Evolutionary conservation across 2,888 invertebrate genomes (phyloP), one percentile per base, ranked within the genome.

Genomic region (Brachyptera putata): DNA sequence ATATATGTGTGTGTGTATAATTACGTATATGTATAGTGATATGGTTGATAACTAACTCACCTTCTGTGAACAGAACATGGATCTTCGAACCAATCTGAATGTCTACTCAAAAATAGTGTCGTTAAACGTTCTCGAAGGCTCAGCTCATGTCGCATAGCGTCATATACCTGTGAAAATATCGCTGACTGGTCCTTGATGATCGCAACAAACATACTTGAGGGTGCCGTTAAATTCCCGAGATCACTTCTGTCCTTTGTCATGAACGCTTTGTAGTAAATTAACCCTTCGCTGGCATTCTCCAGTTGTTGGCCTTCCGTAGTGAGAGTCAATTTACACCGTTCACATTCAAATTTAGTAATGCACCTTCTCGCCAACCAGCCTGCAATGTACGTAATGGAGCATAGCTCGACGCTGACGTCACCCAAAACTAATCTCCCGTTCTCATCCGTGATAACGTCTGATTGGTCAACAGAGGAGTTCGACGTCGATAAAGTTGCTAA

Each of bases 331-430:
- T 22, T 16, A 36, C 36, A 53, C 21, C 18, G 14, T 5, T n/a
- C 21, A 21, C 53, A 53, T 18, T 53, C 22, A 21, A 18, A 34
- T 36, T 53, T 36, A 18, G 13, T 9, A 9, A 53, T 16, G 11
- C 53, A 34, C 13, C 34, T 16, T 34, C 34, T 18, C 18, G 53
- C 53, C 13, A 53, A 36, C 53, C 53, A 53, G 16, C 53, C 53
- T 22, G 53, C 53, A 21, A 53, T 18, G 53, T 53, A 53, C 13
- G 53, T 21, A 1, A 36, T 16, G 21, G 53, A 16, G 53, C 53
- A 34, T 16, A 53, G 21, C 16, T 53, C 53, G 5, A 43, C 14
- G 3, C 18, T 4, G 14, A 14, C 7, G 14, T 3, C 9, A 7
- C 4, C 4, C 11, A 11, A 4, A 5, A n/a, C n/a, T 4, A 14